phyloP scores from a whole-genome alignment of 2,113 vertebrate species.

The Cochlearius cochlearius region DNA sequence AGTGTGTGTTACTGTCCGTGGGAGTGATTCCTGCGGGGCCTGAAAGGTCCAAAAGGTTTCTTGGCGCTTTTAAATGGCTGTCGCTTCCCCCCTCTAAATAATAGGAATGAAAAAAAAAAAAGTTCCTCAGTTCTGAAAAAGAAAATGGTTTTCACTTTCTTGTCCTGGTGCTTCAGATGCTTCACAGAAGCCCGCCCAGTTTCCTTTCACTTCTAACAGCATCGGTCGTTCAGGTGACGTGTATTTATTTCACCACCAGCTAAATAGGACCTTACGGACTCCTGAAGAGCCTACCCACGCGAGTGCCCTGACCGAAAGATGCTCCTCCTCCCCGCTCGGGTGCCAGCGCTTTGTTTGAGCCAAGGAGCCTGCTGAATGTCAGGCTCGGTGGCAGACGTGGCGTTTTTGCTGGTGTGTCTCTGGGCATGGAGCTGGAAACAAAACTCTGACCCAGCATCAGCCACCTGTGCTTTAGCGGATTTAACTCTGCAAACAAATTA shows the following conservation, averaged over 20 bases:
- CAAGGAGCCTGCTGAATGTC: not conserved
- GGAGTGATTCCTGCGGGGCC: not conserved
- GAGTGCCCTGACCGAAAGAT: not conserved
- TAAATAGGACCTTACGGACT: not conserved
- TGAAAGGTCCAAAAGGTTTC: not conserved
- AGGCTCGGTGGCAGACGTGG: rapidly evolving
- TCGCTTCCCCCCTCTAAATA: not conserved
- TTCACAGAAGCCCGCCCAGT: not conserved
- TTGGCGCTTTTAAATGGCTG: not conserved
- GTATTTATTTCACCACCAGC: not conserved
- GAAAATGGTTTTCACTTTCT: not conserved
- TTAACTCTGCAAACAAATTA: not conserved
- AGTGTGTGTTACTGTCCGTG: not conserved
- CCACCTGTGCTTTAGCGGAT: not conserved
- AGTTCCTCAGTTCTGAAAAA: not conserved
- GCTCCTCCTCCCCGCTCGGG: not conserved
- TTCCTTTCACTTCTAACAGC: not conserved
- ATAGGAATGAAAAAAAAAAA: not conserved
- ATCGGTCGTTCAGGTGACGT: not conserved
- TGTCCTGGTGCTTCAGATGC: not conserved
- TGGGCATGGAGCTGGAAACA: not conserved
- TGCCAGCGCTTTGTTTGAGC: not conserved
- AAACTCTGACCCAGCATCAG: not conserved
- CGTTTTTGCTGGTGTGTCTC: not conserved
- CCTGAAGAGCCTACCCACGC: not conserved